These are phyloP conservation scores for Polypterus bichir DNA, from an alignment of 2,113 vertebrate genomes.

Conservation along the genomic window DNA sequence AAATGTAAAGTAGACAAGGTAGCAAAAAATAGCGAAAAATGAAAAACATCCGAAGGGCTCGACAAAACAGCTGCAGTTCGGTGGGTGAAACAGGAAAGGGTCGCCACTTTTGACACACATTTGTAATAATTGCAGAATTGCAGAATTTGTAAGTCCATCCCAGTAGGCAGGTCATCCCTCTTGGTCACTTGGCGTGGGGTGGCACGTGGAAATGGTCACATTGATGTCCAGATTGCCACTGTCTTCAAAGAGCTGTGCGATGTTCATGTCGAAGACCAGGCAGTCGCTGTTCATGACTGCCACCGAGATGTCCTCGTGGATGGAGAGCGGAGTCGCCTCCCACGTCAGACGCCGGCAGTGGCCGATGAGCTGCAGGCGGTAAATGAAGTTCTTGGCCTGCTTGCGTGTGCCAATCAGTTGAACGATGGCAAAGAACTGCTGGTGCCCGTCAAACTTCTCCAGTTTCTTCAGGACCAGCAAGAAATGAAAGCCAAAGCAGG, in stretches of 20 bases:
- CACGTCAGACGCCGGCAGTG: conserved; percentile 69
- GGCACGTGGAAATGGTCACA: conserved; percentile 70
- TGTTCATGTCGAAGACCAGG: conserved; percentile 70
- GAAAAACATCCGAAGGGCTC: too few relatives aligned
- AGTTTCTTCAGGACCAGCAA: conserved; percentile 70
- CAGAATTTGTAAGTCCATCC: too few relatives aligned
- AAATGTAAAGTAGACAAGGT: too few relatives aligned
- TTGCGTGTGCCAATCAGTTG: conserved; percentile 73
- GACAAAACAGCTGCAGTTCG: too few relatives aligned
- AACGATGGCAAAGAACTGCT: conserved; percentile 69
- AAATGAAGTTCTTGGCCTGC: conserved; percentile 69
- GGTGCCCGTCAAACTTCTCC: conserved; percentile 67
- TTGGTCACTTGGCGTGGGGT: too few relatives aligned
- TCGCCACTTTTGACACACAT: too few relatives aligned
- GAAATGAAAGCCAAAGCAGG: conserved; percentile 71
- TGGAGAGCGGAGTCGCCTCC: conserved; percentile 66
- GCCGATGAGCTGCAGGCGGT: conserved; percentile 63
- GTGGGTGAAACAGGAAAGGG: too few relatives aligned
- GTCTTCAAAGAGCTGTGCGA: conserved; percentile 71
- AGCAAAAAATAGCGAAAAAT: too few relatives aligned
- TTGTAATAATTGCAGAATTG: too few relatives aligned
- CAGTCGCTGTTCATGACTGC: conserved; percentile 74
- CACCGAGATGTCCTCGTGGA: conserved; percentile 66
- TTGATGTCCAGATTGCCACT: conserved; percentile 73
- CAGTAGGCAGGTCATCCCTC: too few relatives aligned